phyloP scores from a whole-genome alignment of 1,140 invertebrate species.

The Belonocnema kinseyi region DNA sequence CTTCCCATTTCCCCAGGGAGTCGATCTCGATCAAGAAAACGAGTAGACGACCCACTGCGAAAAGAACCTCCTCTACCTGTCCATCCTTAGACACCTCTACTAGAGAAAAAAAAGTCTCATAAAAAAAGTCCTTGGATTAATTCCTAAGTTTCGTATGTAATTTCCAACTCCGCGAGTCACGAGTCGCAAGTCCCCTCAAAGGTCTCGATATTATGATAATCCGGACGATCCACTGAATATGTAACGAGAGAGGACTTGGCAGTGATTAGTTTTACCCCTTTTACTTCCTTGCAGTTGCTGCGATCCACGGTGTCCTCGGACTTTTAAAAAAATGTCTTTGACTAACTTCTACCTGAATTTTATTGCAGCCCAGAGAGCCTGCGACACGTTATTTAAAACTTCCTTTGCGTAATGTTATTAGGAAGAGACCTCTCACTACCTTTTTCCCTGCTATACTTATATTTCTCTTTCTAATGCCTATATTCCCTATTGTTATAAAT shows the following conservation, averaged over 20 bases:
- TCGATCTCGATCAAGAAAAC: neutral
- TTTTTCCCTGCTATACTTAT: no score
- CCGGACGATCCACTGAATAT: constrained; percentile 69
- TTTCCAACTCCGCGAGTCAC: constrained; percentile 51
- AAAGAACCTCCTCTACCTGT: constrained; percentile 44
- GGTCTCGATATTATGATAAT: constrained; percentile 72
- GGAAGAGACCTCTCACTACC: no score
- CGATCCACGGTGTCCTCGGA: no score
- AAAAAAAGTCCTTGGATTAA: constrained; percentile 48
- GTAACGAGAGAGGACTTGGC: constrained; percentile 67
- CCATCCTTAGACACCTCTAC: constrained; percentile 43
- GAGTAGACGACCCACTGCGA: constrained; percentile 9
- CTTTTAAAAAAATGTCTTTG: no score
- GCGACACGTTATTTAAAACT: no score
- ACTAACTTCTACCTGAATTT: no score
- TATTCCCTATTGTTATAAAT: no score
- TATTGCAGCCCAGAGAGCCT: no score
- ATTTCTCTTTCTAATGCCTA: no score
- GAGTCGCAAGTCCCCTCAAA: constrained; percentile 64
- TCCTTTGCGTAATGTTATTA: no score
- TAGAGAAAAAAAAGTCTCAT: constrained; percentile 45
- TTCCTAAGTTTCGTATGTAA: constrained; percentile 46
- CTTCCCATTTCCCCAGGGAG: constrained; percentile 5
- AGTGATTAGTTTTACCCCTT: constrained; percentile 68
- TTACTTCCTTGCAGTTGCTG: constrained; percentile 35